These are phyloP conservation scores for Amphiprion percula DNA, from an alignment of 2,113 vertebrate genomes.

Conservation along the genomic window DNA sequence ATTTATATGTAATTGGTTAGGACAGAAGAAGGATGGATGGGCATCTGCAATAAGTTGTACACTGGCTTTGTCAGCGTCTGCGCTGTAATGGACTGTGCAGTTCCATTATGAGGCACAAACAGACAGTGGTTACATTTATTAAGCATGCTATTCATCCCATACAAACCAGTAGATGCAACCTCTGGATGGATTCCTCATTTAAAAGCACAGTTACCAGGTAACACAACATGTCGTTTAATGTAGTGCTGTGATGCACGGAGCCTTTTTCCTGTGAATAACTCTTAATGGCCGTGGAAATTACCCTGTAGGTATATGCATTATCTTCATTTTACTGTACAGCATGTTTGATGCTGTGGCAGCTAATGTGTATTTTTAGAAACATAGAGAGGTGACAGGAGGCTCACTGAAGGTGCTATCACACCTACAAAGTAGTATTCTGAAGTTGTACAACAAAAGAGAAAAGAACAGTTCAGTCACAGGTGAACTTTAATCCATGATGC, in stretches of 20 bases:
- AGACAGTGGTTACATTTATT: slow-evolving; percentile 42
- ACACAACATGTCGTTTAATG: neutral
- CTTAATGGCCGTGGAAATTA: neutral
- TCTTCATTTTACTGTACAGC: too few relatives aligned
- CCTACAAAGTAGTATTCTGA: too few relatives aligned
- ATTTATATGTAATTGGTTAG: slow-evolving; percentile 73
- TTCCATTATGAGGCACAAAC: slow-evolving; percentile 52
- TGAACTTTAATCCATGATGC: too few relatives aligned
- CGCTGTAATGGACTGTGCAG: slow-evolving; percentile 56
- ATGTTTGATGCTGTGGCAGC: too few relatives aligned
- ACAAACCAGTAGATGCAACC: neutral
- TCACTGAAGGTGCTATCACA: neutral
- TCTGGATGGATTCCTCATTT: neutral
- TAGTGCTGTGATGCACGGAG: neutral
- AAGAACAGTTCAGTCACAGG: too few relatives aligned
- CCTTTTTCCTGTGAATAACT: neutral
- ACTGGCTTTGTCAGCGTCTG: slow-evolving; percentile 31
- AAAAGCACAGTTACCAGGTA: neutral
- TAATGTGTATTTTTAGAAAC: too few relatives aligned
- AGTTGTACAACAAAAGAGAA: too few relatives aligned
- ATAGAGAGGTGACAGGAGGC: neutral
- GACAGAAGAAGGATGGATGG: slow-evolving; percentile 75
- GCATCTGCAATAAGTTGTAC: slow-evolving; percentile 53
- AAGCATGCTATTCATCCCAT: slow-evolving; percentile 14
- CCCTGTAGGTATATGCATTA: too few relatives aligned